These are phyloP conservation scores for Erethizon dorsatum DNA, from an alignment of 2,797 vertebrate species.

Conservation along the genomic window DNA sequence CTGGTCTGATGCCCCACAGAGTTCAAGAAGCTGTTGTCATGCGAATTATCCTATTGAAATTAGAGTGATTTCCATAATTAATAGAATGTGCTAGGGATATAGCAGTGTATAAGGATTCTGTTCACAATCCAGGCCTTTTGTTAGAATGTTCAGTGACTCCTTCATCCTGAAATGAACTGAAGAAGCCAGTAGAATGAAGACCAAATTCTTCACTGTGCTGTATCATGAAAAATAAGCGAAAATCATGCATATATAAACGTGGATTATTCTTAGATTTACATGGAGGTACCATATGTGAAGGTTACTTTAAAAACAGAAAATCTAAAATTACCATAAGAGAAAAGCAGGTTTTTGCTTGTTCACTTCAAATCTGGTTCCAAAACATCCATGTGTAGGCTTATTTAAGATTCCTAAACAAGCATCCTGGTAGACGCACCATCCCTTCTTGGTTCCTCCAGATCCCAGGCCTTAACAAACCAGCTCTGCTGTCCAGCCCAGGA, in stretches of 20 bases:
- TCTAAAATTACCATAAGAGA: slow-evolving; percentile 65
- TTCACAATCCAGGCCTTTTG: slow-evolving; percentile 54
- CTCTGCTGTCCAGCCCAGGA: slow-evolving; percentile 65
- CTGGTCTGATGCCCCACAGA: slow-evolving; percentile 70
- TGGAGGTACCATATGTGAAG: slow-evolving; percentile 77
- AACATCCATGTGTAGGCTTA: slow-evolving; percentile 65
- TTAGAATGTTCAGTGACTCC: slow-evolving; percentile 51
- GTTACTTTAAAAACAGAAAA: slow-evolving; percentile 79
- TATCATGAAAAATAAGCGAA: slow-evolving; percentile 70
- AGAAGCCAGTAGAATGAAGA: slow-evolving; percentile 59
- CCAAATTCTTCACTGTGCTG: slow-evolving; percentile 41
- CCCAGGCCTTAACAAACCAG: slow-evolving; percentile 23
- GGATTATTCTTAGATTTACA: slow-evolving; percentile 60
- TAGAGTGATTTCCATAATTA: slow-evolving; percentile 72
- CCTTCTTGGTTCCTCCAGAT: slow-evolving; percentile 68
- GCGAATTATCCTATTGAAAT: slow-evolving; percentile 76
- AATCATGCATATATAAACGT: slow-evolving; percentile 61
- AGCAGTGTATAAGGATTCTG: slow-evolving; percentile 10
- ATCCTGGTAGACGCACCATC: slow-evolving; percentile 70
- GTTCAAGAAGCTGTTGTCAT: slow-evolving; percentile 71
- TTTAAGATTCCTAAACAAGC: slow-evolving; percentile 68
- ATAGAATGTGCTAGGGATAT: slow-evolving; percentile 72
- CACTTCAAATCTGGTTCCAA: slow-evolving; percentile 75
- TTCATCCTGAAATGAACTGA: slow-evolving; percentile 63
- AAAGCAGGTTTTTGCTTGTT: slow-evolving; percentile 71